Conservation (phyloP, 2,888 invertebrate genomes). For the Tenthredo notha region DNA sequence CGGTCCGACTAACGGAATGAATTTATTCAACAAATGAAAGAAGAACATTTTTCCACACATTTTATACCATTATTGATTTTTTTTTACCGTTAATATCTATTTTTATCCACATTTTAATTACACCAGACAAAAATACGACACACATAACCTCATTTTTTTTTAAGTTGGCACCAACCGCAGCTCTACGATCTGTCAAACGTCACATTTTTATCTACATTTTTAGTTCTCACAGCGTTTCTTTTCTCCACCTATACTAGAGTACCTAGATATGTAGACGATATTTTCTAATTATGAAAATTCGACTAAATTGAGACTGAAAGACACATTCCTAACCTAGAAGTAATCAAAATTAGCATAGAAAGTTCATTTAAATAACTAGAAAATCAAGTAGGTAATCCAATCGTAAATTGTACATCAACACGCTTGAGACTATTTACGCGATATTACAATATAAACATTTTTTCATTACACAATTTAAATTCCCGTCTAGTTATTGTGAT, state of each 20-base stretch:
- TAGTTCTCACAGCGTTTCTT: conserved; percentile 1
- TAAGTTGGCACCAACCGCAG: conserved; percentile 46
- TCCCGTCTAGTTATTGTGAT: neutral
- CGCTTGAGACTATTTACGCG: neutral
- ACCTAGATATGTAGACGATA: neutral
- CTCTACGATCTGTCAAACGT: conserved; percentile 54
- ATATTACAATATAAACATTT: neutral
- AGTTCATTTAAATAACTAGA: conserved; percentile 23
- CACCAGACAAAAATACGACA: neutral
- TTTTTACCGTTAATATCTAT: neutral
- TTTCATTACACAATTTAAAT: neutral
- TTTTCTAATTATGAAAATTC: conserved; percentile 20
- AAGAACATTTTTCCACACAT: neutral
- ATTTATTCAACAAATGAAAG: neutral
- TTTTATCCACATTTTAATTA: neutral
- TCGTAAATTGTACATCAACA: neutral
- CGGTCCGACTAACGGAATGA: neutral
- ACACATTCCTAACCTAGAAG: conserved; percentile 49
- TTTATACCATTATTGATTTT: neutral
- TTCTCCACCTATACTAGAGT: neutral
- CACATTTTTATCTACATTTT: conserved; percentile 37
- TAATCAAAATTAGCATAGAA: conserved; percentile 37
- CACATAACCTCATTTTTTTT: conserved; percentile 37
- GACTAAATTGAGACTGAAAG: conserved; percentile 32
- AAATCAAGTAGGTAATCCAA: neutral